Conservation (phyloP, 2,113 vertebrate species). For the Lophotis ruficrista region DNA sequence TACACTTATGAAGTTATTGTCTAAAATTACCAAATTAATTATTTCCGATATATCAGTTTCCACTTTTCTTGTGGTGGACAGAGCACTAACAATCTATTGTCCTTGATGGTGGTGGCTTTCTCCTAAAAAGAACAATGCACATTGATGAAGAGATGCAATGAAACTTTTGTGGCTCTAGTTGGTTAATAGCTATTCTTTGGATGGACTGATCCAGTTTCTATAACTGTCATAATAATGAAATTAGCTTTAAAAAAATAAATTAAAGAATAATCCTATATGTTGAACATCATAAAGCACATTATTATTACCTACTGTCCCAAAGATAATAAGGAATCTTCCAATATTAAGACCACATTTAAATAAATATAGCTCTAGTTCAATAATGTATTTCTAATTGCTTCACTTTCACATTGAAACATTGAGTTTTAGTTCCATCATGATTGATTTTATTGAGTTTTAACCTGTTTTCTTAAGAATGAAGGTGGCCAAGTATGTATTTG, state of each 20-base stretch:
- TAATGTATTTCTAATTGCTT: background rate
- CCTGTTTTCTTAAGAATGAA: background rate
- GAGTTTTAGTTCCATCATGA: background rate
- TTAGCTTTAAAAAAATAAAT: background rate
- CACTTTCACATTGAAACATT: background rate
- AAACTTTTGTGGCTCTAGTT: background rate
- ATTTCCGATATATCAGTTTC: background rate
- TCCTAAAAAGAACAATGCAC: background rate
- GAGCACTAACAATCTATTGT: background rate
- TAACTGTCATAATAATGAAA: background rate
- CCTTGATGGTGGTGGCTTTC: background rate
- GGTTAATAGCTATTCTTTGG: background rate
- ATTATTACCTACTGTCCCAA: background rate
- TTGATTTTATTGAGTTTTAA: background rate
- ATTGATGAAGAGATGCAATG: background rate
- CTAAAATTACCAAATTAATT: background rate
- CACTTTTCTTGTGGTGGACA: background rate
- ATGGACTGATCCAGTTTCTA: background rate
- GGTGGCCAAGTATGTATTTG: background rate
- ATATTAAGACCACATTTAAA: background rate
- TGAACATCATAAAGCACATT: background rate
- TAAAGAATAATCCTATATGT: background rate
- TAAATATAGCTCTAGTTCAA: background rate
- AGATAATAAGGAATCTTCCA: background rate
- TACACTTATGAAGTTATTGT: background rate